A percentile compares a stretch with the other conserved stretches of the same genome.
Evolutionary conservation across 2,888 invertebrate genomes (phyloP).

Genomic region (Vanessa cardui): DNA sequence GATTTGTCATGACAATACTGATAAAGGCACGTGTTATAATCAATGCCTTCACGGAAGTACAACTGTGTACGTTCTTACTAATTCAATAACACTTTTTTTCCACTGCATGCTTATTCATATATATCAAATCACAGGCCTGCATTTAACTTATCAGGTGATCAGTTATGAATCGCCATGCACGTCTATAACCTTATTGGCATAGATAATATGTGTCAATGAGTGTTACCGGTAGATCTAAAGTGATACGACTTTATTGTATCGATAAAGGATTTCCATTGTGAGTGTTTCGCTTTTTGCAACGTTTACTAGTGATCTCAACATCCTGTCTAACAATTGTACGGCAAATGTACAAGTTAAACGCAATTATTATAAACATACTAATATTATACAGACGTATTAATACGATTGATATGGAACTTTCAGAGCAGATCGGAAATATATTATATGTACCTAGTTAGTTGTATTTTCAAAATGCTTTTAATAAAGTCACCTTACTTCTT

Average conservation of each 20-base stretch:
- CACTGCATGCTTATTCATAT: constrained; percentile 2
- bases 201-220: constrained; percentile 33
- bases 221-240: constrained; percentile 13
- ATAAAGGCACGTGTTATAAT: constrained; percentile 33
- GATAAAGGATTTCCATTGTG: constrained; percentile 30
- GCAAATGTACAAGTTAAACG: not conserved
- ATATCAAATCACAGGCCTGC: constrained; percentile 10
- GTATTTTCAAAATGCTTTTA: too few relatives aligned
- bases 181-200: constrained; percentile 31
- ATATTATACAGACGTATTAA: too few relatives aligned
- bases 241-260: constrained; percentile 22
- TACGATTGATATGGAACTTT: too few relatives aligned
- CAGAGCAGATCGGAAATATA: too few relatives aligned
- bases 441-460: too few relatives aligned
- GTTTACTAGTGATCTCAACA: constrained; percentile 16
- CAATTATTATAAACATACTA: not conserved
- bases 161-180: constrained; percentile 27
- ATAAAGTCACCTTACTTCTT: too few relatives aligned
- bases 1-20: constrained; percentile 35
- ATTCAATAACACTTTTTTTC: constrained; percentile 33
- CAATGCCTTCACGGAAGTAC: constrained; percentile 32
- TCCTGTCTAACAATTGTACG: constrained; percentile 12
- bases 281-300: constrained; percentile 20
- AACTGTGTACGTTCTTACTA: constrained; percentile 20
- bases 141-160: constrained; percentile 29